Evolutionary conservation across 1,140 invertebrate species (phyloP), one percentile per base, ranked within the genome.

Genomic region (Sipha flava): DNA sequence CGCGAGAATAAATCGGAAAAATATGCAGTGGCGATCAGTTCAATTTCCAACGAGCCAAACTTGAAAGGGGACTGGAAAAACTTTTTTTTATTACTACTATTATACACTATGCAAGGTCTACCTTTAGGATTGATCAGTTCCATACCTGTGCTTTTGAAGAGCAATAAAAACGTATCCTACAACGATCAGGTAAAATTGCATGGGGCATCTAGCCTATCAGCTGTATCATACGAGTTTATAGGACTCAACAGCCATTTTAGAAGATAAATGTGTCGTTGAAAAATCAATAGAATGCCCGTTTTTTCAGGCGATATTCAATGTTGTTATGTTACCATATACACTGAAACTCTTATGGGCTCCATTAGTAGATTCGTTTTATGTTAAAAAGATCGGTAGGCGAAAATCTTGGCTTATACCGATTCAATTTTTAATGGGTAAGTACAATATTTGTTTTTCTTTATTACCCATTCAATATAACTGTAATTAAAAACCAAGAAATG

Each of bases 311-410:
- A 91, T 97, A 85, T 99, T 99, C 85, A 98, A 96, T 87, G 96
- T 99, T 84, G 95, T 96, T 0, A 92, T 91, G 83, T 99, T 97
- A 97, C 98, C 98, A 1, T 99, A 98, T 84, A 96, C 94, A 85
- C 87, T 99, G 23, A 99, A 99, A 87, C 86, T 99, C 34, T 84
- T 99, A 52, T 99, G 98, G 98, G 98, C 98, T 5, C 98, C 98
- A 1, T 90, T 99, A 83, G 97, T 99, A 2, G 98, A 99, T 86
- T 93, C 96, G 0, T 84, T 98, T 23, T 99, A 94, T 86, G 90
- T 91, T 47, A 85, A 88, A 21, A 87, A 88, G 81, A 93, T 99
- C 86, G 98, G 98, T 1, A 87, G 97, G 49, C 87, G 98, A 81
- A 99, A 99, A 88, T 95, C 96, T 18, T 99, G 98, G 98, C 88